A percentile compares a stretch with the other conserved stretches of the same genome.
Evolutionary conservation across 2,113 vertebrate species (phyloP).

Genomic region (Heterocephalus glaber): DNA sequence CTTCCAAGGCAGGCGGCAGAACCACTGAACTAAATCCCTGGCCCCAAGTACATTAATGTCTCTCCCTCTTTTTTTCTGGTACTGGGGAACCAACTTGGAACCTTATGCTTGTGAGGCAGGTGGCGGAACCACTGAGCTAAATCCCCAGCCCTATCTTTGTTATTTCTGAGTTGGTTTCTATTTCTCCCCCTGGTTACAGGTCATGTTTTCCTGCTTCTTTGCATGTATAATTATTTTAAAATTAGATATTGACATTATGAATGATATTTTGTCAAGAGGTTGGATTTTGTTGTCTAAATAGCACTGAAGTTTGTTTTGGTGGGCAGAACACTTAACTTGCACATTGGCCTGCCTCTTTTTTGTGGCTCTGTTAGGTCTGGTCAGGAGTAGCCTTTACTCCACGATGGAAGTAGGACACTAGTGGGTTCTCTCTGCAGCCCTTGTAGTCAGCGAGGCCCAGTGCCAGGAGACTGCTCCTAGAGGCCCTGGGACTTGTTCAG

Average conservation of each 20-base stretch:
- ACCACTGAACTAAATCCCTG: not conserved
- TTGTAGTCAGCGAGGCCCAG: not conserved
- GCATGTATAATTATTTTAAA: slow-evolving; percentile 3
- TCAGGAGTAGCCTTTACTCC: not conserved
- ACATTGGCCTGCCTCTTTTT: not conserved
- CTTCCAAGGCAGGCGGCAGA: not conserved
- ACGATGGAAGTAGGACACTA: not conserved
- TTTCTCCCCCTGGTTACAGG: not conserved
- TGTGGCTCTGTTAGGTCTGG: not conserved
- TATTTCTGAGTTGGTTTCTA: not conserved
- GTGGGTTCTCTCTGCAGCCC: not conserved
- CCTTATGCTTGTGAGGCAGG: too few relatives aligned
- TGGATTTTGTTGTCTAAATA: slow-evolving; percentile 28
- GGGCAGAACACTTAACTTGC: not conserved
- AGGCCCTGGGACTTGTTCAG: not conserved
- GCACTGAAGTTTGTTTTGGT: not conserved
- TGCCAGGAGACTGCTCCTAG: not conserved
- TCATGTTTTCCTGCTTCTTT: not conserved
- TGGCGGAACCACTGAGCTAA: too few relatives aligned
- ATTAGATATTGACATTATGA: slow-evolving; percentile 43
- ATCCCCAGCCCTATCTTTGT: not conserved
- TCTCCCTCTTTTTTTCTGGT: too few relatives aligned
- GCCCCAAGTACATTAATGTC: too few relatives aligned
- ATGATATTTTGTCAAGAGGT: not conserved
- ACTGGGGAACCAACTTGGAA: too few relatives aligned